A percentile compares a stretch with the other conserved stretches of the same genome.
Conservation (phyloP, 2,113 vertebrate genomes). For the Meriones unguiculatus region DNA sequence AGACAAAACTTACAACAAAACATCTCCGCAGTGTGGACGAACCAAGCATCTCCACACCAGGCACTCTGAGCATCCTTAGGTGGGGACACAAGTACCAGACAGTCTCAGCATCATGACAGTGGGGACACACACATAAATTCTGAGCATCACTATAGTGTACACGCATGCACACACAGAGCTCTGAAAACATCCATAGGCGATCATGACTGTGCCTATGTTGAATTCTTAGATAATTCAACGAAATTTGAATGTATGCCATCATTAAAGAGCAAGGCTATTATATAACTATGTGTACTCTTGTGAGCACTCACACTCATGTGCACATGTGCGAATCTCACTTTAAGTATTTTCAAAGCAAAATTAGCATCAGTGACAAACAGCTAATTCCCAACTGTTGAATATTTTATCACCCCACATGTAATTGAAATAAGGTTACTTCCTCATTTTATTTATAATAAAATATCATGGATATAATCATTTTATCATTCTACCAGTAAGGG, state of each 20-base stretch:
- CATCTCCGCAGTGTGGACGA: too few relatives aligned
- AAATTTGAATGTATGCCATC: background rate
- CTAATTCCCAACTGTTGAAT: background rate
- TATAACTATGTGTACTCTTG: background rate
- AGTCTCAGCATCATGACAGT: fast-evolving
- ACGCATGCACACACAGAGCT: background rate
- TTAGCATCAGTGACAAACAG: background rate
- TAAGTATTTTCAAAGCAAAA: background rate
- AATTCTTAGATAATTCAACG: background rate
- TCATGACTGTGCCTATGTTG: too few relatives aligned
- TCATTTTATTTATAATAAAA: background rate
- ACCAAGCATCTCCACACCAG: background rate
- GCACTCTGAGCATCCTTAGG: too few relatives aligned
- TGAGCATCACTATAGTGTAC: background rate
- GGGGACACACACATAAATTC: background rate
- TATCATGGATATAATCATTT: background rate
- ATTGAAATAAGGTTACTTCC: background rate
- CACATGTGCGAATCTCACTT: background rate
- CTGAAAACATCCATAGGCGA: background rate
- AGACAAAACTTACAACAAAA: background rate
- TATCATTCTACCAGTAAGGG: background rate
- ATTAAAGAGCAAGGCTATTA: background rate
- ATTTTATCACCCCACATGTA: background rate
- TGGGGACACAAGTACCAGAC: fast-evolving
- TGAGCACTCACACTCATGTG: background rate